These are phyloP conservation scores for Arenicola marina DNA, from an alignment of 2,888 invertebrate genomes.

Conservation along the genomic window DNA sequence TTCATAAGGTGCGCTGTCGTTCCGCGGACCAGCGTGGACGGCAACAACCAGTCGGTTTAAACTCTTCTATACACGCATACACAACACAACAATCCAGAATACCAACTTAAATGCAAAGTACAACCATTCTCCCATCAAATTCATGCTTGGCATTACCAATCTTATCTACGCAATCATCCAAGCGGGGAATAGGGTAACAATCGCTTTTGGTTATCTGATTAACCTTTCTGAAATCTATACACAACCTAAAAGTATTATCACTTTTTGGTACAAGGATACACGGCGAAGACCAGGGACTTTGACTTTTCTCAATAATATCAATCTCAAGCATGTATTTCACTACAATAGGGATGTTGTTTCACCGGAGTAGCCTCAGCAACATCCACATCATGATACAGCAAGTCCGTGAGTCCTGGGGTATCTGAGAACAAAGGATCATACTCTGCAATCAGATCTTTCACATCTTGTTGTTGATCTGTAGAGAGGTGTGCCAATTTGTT, in stretches of 20 bases:
- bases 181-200: constrained; percentile 34
- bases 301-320: constrained; percentile 36
- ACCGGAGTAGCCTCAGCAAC: not conserved
- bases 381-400: constrained; percentile 1
- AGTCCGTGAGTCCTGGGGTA: not conserved
- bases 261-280: constrained; percentile 22
- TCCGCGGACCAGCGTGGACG: too few relatives aligned
- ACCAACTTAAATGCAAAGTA: too few relatives aligned
- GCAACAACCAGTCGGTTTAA: too few relatives aligned
- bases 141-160: constrained; percentile 33
- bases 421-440: not conserved
- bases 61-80: too few relatives aligned
- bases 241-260: constrained; percentile 19
- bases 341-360: constrained; percentile 21
- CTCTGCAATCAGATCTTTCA: not conserved
- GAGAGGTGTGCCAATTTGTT: not conserved
- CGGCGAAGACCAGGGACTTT: constrained; percentile 38
- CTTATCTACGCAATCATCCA: constrained; percentile 38
- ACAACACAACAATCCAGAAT: too few relatives aligned
- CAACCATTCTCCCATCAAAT: constrained; percentile 34
- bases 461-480: not conserved
- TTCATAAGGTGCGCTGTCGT: too few relatives aligned
- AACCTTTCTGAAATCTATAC: constrained; percentile 35
- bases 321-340: constrained; percentile 35
- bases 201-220: constrained; percentile 37